Conservation (phyloP, 2,113 vertebrate species). For the Taurulus bubalis region DNA sequence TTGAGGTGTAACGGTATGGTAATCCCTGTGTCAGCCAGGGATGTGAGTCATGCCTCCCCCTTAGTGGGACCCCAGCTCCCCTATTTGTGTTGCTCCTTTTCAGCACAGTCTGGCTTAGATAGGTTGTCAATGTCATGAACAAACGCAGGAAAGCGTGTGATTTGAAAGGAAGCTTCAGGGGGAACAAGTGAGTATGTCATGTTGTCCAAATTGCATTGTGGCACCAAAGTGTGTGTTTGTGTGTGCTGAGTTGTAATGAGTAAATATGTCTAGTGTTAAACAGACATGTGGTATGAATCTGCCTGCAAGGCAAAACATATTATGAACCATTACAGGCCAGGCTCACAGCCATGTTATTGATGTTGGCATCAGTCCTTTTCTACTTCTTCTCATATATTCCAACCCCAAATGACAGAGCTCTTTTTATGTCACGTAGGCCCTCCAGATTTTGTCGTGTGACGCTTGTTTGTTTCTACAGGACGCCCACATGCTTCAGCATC, state of each 20-base stretch:
- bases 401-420: constrained; percentile 13
- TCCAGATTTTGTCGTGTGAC: constrained; percentile 6
- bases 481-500: constrained; percentile 54
- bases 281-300: constrained; percentile 35
- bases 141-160: constrained; percentile 23
- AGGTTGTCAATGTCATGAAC: constrained; percentile 39
- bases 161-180: constrained; percentile 9
- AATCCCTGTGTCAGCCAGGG: constrained; percentile 60
- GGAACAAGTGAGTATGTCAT: constrained; percentile 10
- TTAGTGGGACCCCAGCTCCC: constrained; percentile 27
- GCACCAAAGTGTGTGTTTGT: background rate
- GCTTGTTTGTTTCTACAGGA: constrained; percentile 51
- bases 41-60: constrained; percentile 57
- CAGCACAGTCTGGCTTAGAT: constrained; percentile 33
- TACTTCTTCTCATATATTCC: constrained; percentile 40
- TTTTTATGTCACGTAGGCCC: constrained; percentile 3
- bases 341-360: constrained; percentile 11
- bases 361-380: constrained; percentile 42
- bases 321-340: constrained; percentile 34
- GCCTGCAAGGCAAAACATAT: constrained; percentile 3
- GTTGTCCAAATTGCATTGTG: background rate
- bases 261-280: background rate
- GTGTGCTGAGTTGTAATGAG: background rate
- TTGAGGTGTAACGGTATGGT: constrained; percentile 73
- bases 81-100: constrained; percentile 59